Conservation (phyloP, 2,888 invertebrate genomes). For the Dynastes maya region DNA sequence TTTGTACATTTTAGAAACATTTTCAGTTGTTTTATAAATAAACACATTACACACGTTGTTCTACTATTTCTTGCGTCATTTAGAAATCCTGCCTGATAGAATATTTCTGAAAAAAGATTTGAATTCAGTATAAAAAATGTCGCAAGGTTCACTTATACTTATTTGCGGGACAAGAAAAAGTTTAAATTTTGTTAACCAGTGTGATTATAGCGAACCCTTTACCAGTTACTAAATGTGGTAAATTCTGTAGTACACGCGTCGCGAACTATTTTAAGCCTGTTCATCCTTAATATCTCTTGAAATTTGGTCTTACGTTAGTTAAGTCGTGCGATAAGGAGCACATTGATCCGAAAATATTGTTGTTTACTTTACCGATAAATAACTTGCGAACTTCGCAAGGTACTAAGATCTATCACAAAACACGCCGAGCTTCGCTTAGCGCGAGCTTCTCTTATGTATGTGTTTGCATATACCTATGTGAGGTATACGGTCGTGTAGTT, state of each 20-base stretch:
- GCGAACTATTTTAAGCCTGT: not conserved
- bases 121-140: too few relatives aligned
- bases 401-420: constrained; percentile 1
- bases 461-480: not conserved
- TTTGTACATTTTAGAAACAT: too few relatives aligned
- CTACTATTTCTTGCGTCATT: too few relatives aligned
- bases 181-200: too few relatives aligned
- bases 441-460: constrained; percentile 2
- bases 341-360: constrained; percentile 30
- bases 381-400: constrained; percentile 10
- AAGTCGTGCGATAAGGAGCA: not conserved
- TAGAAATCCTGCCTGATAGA: too few relatives aligned
- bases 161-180: too few relatives aligned
- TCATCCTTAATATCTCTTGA: not conserved
- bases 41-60: too few relatives aligned
- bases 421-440: not conserved
- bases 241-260: not conserved
- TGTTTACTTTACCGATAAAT: constrained; percentile 23
- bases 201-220: too few relatives aligned
- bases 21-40: too few relatives aligned
- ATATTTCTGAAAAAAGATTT: too few relatives aligned
- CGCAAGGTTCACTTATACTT: too few relatives aligned
- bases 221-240: not conserved
- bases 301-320: not conserved
- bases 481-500: not conserved